Evolutionary conservation across 2,113 vertebrate species (phyloP), one percentile per base, ranked within the genome.

Genomic region (Seriola aureovittata): DNA sequence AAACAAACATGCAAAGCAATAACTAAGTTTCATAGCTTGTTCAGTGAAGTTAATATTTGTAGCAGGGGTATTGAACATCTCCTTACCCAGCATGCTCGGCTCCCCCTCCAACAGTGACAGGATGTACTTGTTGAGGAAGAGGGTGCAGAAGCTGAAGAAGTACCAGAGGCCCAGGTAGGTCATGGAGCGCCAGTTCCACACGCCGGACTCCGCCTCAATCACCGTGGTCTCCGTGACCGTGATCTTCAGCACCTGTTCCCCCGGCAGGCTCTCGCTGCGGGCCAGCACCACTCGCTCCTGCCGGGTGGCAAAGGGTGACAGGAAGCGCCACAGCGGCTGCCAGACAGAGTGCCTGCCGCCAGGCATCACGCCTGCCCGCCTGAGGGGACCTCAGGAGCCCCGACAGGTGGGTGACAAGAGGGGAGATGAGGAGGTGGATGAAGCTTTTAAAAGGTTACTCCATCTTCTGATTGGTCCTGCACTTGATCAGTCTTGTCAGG

Each of bases 101-200:
- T 99, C 98, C 55, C 97, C 97, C 75, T 98, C 97, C 89, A 99
- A 92, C 83, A 99, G 93, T 0, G 98, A 97, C 63, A 99, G 92
- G 70, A 99, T 99, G 82, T 99, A 97, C 92, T 99, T 99, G 94
- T 99, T 99, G 76, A 99, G 98, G 78, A 99, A 99, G 11, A 99
- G 96, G 0, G 98, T 99, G 94, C 97, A 98, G 93, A 99, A 99
- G 94, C 98, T 99, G 94, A 99, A 97, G 94, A 97, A 98, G 86
- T 97, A 99, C 98, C 98, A 99, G 19, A 98, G 77, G 0, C 89
- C 86, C 91, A 99, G 95, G 94, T 97, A 98, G 78, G 87, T 70
- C 59, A 99, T 89, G 0, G 97, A 96, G 8, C 95, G 94, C 6
- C 95, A 93, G 67, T 96, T 97, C 96, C 96, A 97, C 66, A 97